Conservation (phyloP, 2,797 vertebrate species). For the Hylomyscus alleni region DNA sequence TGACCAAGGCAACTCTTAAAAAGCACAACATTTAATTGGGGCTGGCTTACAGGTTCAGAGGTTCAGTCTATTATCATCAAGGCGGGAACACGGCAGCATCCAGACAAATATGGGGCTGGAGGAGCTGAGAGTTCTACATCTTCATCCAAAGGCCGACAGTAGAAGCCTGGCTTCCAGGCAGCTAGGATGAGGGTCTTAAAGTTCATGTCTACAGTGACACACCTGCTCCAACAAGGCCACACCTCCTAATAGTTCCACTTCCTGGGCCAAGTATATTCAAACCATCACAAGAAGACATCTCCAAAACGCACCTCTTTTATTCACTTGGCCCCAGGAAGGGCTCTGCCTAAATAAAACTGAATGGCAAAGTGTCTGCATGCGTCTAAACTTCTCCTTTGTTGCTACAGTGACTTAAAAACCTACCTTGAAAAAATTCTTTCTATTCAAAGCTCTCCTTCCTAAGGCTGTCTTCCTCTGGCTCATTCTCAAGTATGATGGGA, state of each 20-base stretch:
- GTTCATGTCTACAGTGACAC: neutral
- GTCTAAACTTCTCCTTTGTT: slow-evolving; percentile 74
- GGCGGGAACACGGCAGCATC: neutral
- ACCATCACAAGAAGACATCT: neutral
- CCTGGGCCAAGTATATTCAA: neutral
- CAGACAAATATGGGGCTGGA: neutral
- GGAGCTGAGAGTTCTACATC: neutral
- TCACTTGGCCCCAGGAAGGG: slow-evolving; percentile 50
- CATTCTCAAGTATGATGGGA: neutral
- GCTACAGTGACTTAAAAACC: slow-evolving; percentile 67
- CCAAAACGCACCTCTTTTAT: neutral
- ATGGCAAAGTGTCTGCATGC: slow-evolving; percentile 66
- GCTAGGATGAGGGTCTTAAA: neutral
- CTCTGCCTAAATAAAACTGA: slow-evolving; percentile 68
- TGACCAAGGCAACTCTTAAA: neutral
- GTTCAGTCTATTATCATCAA: neutral
- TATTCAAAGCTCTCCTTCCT: slow-evolving; percentile 36
- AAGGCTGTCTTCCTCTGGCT: slow-evolving; percentile 43
- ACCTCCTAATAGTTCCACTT: neutral
- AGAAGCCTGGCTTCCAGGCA: neutral
- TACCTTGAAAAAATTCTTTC: slow-evolving; percentile 66
- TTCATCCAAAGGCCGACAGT: neutral
- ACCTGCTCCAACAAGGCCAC: neutral
- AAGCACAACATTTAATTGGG: neutral
- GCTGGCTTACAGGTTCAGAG: neutral